Evolutionary conservation across 1,140 invertebrate genomes (phyloP), one percentile per base, ranked within the genome.

Genomic region (Caerostris extrusa): DNA sequence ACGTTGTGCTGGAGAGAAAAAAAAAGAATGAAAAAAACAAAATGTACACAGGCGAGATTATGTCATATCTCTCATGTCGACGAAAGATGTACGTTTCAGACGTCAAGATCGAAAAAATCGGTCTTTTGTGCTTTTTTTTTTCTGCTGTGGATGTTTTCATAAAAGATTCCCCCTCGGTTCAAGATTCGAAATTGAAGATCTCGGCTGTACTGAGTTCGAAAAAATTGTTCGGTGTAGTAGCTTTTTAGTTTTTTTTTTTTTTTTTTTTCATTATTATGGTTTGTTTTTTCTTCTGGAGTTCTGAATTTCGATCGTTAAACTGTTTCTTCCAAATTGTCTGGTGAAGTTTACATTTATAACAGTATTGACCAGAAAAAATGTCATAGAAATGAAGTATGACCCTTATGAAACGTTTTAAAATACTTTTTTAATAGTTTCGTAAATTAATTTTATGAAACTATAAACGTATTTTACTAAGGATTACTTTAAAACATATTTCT

Each of bases 31-130:
- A 57, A 56, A 83, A n/a, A 57, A 57, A 83, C n/a, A 83, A 57
- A 57, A n/a, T 17, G 19, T 12, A 64, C 19, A 34, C 19, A 6
- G 57, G 55, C 57, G 57, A 61, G 85, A 64, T 87, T 87, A 87
- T 87, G 85, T 87, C 58, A 87, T 87, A 87, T 87, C 57, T 61
- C 19, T 87, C 56, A 34, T 87, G 85, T 61, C 58, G 57, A 50
- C 57, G 57, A n/a, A 61, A 61, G 85, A 87, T 61, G 85, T 87
- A 87, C 34, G 85, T 87, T 87, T 50, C 85, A 87, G 57, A 87
- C 57, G 85, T 87, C 85, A 87, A 61, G 34, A 61, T 87, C 58
- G 57, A 50, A 87, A 87, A 86, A 86, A 61, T 61, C 34, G 58
- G 57, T 58, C 57, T 61, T 60, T 61, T 61, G 3, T 12, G n/a